Percentiles rank a stretch among this genome's conserved stretches.
These are phyloP conservation scores for Noctua janthina DNA, from an alignment of 2,888 invertebrate species.

Conservation along the genomic window DNA sequence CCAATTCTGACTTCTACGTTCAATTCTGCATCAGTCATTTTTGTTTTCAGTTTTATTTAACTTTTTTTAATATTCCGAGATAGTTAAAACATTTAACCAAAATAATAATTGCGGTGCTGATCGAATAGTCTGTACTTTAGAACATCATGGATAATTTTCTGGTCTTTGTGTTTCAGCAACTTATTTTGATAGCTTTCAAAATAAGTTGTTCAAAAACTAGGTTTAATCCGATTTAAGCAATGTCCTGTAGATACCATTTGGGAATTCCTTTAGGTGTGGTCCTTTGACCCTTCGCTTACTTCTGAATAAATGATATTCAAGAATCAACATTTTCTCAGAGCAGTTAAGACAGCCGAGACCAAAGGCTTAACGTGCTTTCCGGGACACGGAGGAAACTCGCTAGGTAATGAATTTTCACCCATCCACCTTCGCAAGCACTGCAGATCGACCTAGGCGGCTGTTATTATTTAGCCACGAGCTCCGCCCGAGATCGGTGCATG, in stretches of 20 bases:
- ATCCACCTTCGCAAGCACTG: not conserved
- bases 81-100: not conserved
- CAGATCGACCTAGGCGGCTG: not conserved
- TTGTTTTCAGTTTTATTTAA: not conserved
- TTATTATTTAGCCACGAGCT: not conserved
- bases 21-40: not conserved
- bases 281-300: not conserved
- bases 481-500: not conserved
- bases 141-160: not conserved
- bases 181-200: not conserved
- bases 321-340: too few species aligned
- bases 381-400: not conserved
- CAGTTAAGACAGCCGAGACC: not conserved
- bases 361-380: not conserved
- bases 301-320: not conserved
- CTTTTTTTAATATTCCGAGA: not conserved
- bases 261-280: not conserved
- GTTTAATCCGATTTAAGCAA: not conserved
- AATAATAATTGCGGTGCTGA: not conserved
- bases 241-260: conserved; percentile 2
- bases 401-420: not conserved
- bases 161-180: not conserved
- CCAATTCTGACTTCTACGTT: not conserved
- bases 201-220: not conserved
- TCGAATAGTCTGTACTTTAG: not conserved